Conservation (phyloP, 2,797 vertebrate species). For the Sebastolobus alascanus region DNA sequence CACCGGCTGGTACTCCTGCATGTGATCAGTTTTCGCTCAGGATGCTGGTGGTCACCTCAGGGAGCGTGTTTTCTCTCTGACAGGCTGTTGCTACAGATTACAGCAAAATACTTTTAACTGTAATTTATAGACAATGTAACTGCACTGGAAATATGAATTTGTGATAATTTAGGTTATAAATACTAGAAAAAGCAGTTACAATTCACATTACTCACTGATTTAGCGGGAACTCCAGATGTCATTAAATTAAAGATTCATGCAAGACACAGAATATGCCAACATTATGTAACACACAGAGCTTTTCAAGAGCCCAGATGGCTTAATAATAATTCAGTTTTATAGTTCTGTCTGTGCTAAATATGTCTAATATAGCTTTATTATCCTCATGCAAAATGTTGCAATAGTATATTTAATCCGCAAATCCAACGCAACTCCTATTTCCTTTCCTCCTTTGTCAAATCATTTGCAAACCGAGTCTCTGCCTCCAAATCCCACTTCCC, state of each 20-base stretch:
- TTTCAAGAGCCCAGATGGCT: background rate
- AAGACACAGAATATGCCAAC: constrained; percentile 3
- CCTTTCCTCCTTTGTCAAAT: constrained; percentile 60
- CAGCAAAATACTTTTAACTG: constrained; percentile 2
- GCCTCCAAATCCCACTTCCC: constrained; percentile 44
- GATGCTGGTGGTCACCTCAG: constrained; percentile 29
- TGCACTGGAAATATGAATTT: constrained; percentile 11
- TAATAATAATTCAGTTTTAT: background rate
- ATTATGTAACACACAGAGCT: background rate
- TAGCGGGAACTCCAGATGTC: constrained; percentile 11
- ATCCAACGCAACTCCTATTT: constrained; percentile 49
- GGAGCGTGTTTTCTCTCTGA: background rate
- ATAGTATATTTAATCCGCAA: constrained; percentile 17
- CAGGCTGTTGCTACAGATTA: constrained; percentile 5
- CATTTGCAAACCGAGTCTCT: constrained; percentile 37
- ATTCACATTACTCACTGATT: background rate
- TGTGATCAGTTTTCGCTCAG: constrained; percentile 26
- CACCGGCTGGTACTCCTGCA: constrained; percentile 26
- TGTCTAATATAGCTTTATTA: background rate
- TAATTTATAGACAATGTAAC: background rate
- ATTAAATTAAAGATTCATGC: background rate
- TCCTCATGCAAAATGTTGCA: constrained; percentile 30
- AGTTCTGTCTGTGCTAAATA: constrained; percentile 13
- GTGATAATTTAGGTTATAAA: constrained; percentile 21
- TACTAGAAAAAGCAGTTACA: background rate